Base-by-base conservation (phyloP, 2,113 vertebrate genomes). In the Gymnocephalus cernua region DNA sequence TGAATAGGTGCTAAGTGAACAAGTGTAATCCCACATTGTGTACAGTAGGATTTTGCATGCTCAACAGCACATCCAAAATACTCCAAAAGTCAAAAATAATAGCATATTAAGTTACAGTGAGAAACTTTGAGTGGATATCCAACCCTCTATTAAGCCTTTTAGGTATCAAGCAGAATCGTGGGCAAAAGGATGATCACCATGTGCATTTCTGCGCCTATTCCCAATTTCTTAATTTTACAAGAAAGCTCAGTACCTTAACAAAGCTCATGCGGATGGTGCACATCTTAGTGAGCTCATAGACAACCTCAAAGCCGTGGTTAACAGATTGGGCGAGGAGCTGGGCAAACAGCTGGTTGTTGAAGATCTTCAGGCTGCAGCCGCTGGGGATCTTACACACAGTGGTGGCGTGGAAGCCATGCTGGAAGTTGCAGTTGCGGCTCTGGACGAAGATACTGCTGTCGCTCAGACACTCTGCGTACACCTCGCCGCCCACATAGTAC, bases 391-490 rank as follows among this genome's bases (percentile, higher is more conserved):
- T 99, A 83, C 98, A 99, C 71, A 99, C 98, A 0, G 98, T 98
- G 86, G 98, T 97, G 8, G 97, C 96, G 86, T 99, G 98, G 94
- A 99, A 99, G 78, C 98, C 98, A 0, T 99, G 98, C 92, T 99
- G 98, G 85, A 98, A 98, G 90, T 99, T 99, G 88, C 98, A 99
- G 93, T 99, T 99, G n/a, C 98, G 97, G 89, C 98, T 99, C 94
- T 99, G 98, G 66, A 99, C 96, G 45, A 99, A 99, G 93, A 99
- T 98, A 83, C 98, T 99, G 96, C 98, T 99, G 95, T 99, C 98
- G 3, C 98, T 99, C 90, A 99, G 95, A 23, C 98, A 99, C 90
- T 99, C 98, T 0, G 98, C 98, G 1, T 99, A 99, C 74, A 99
- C 98, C 88, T 99, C 98, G 0, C 98, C 98, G 0, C 98, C 98